These are phyloP conservation scores for Tetanocera ferruginea DNA, from an alignment of 2,888 invertebrate species.

Conservation along the genomic window DNA sequence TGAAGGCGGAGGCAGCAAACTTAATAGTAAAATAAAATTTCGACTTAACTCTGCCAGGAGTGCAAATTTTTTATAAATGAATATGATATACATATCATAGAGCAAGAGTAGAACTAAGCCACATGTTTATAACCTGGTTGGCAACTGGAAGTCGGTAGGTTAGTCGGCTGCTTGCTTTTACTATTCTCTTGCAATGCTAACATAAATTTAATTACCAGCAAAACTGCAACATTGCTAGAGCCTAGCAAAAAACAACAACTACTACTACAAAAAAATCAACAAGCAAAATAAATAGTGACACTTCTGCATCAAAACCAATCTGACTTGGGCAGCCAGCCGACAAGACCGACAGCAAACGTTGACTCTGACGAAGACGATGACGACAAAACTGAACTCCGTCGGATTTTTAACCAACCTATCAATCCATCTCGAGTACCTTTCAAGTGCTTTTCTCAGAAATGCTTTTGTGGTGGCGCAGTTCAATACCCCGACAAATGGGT, in stretches of 20 bases:
- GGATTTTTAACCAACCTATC: constrained; percentile 54
- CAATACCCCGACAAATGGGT: constrained; percentile 45
- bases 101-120: background rate
- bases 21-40: constrained; percentile 9
- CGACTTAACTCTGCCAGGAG: background rate
- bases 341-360: background rate
- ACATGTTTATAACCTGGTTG: background rate
- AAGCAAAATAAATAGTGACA: constrained; percentile 13
- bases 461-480: constrained; percentile 34
- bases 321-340: constrained; percentile 2
- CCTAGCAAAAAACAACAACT: background rate
- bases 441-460: constrained; percentile 62
- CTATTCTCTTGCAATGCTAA: background rate
- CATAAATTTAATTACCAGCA: constrained; percentile 50
- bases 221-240: background rate
- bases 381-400: background rate
- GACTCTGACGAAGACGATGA: background rate
- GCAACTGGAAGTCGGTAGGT: background rate
- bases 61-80: constrained; percentile 11
- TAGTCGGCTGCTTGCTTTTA: background rate
- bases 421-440: constrained; percentile 64
- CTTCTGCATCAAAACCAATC: constrained; percentile 17
- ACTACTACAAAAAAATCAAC: background rate
- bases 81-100: background rate
- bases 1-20: background rate